phyloP scores from a whole-genome alignment of 1,140 invertebrate species.

The Dendroctonus valens region DNA sequence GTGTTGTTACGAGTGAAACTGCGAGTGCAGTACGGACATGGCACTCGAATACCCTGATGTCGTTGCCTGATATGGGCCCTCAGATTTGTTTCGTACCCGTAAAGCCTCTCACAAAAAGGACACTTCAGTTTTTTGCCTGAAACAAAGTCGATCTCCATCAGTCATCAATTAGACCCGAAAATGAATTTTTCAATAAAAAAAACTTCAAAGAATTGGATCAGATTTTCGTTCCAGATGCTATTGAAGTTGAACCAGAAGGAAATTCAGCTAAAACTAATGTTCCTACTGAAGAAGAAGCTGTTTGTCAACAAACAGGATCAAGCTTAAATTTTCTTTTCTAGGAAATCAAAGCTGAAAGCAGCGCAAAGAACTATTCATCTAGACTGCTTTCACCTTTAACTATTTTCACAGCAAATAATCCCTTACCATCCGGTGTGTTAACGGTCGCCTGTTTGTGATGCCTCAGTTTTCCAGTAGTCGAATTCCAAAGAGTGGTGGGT shows the following conservation, averaged over 20 bases:
- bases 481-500: slow-evolving; percentile 57
- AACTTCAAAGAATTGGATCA: too few species aligned
- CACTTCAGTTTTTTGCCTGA: slow-evolving; percentile 88
- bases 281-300: too few species aligned
- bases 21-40: slow-evolving; percentile 81
- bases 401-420: not conserved
- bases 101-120: slow-evolving; percentile 87
- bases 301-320: too few species aligned
- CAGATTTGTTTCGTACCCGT: slow-evolving; percentile 89
- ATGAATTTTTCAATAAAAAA: too few species aligned
- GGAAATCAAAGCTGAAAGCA: too few species aligned
- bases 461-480: slow-evolving; percentile 51
- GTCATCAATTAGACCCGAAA: too few species aligned
- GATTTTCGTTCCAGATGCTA: too few species aligned
- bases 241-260: too few species aligned
- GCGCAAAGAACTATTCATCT: too few species aligned
- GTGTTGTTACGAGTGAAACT: slow-evolving; percentile 93
- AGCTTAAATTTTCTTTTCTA: too few species aligned
- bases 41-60: slow-evolving; percentile 85
- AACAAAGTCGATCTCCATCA: not conserved
- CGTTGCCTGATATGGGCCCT: slow-evolving; percentile 85
- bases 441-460: slow-evolving; percentile 60
- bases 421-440: slow-evolving; percentile 62
- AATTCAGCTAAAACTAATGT: too few species aligned
- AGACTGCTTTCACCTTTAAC: too few species aligned